Evolutionary conservation across 2,888 invertebrate genomes (phyloP).

Genomic region (Asteroscopus sphinx): DNA sequence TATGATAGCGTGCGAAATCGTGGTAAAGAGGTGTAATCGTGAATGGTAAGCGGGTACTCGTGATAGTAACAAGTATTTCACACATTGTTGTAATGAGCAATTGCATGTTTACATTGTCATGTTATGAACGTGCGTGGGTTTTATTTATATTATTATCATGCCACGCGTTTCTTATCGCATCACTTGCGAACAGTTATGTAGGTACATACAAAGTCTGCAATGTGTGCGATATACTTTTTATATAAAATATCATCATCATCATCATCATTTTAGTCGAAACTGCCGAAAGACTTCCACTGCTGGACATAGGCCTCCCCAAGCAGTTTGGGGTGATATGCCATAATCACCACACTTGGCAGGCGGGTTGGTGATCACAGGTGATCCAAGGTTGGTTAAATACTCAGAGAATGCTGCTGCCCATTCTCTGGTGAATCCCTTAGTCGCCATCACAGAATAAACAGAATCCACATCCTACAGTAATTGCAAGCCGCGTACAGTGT

Average conservation of each 20-base stretch:
- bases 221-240: slow-evolving; percentile 9
- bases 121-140: slow-evolving; percentile 43
- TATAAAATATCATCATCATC: not conserved
- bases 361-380: too few relatives aligned
- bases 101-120: slow-evolving; percentile 54
- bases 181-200: slow-evolving; percentile 34
- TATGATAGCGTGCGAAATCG: slow-evolving; percentile 32
- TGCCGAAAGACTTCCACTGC: too few relatives aligned
- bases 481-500: too few relatives aligned
- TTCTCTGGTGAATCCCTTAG: too few relatives aligned
- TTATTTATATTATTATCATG: slow-evolving; percentile 61
- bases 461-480: too few relatives aligned
- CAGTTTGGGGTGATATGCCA: too few relatives aligned
- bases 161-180: slow-evolving; percentile 58
- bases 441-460: too few relatives aligned
- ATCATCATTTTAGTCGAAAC: too few relatives aligned
- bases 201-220: slow-evolving; percentile 17
- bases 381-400: too few relatives aligned
- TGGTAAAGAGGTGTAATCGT: slow-evolving; percentile 31
- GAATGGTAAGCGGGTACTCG: slow-evolving; percentile 28
- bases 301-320: too few relatives aligned
- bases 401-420: too few relatives aligned
- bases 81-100: slow-evolving; percentile 28
- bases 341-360: too few relatives aligned
- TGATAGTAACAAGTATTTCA: slow-evolving; percentile 22